Evolutionary conservation across 2,888 invertebrate species (phyloP).

Genomic region (Schizotus pectinicornis): DNA sequence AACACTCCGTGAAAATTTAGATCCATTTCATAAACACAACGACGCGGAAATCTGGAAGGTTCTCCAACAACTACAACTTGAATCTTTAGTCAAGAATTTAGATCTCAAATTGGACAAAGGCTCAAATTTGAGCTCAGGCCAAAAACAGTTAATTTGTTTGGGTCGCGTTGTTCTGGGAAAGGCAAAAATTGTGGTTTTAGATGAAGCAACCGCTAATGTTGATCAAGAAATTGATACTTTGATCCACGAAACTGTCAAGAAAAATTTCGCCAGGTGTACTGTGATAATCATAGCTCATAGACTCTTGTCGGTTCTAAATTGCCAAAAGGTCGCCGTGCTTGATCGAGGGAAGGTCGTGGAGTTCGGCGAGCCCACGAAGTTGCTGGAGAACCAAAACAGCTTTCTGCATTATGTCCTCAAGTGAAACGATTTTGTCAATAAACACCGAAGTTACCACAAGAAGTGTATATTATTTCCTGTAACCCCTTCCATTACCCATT

Average conservation of each 20-base stretch:
- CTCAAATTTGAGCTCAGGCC: constrained; percentile 16
- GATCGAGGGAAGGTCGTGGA: constrained; percentile 57
- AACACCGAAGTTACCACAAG: no score
- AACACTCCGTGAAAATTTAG: constrained; percentile 66
- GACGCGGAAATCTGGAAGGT: constrained; percentile 71
- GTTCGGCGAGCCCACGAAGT: constrained; percentile 40
- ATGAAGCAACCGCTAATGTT: constrained; percentile 64
- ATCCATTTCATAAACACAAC: constrained; percentile 64
- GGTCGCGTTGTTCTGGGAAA: constrained; percentile 62
- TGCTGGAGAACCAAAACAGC: constrained; percentile 19
- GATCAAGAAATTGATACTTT: constrained; percentile 60
- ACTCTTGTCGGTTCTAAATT: constrained; percentile 63
- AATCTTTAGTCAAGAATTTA: constrained; percentile 2
- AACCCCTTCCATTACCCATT: no score
- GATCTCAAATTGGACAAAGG: constrained; percentile 5
- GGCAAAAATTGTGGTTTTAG: constrained; percentile 61
- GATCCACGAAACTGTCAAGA: constrained; percentile 61
- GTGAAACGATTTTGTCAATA: constrained; percentile 2
- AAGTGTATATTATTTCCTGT: no score
- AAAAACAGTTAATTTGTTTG: constrained; percentile 62
- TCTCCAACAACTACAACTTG: constrained; percentile 66
- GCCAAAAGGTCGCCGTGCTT: constrained; percentile 61
- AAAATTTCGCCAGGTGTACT: constrained; percentile 61
- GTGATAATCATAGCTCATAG: constrained; percentile 60
- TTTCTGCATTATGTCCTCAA: constrained; percentile 6